Conservation (phyloP, 2,888 invertebrate genomes). For the Calameuta filiformis region DNA sequence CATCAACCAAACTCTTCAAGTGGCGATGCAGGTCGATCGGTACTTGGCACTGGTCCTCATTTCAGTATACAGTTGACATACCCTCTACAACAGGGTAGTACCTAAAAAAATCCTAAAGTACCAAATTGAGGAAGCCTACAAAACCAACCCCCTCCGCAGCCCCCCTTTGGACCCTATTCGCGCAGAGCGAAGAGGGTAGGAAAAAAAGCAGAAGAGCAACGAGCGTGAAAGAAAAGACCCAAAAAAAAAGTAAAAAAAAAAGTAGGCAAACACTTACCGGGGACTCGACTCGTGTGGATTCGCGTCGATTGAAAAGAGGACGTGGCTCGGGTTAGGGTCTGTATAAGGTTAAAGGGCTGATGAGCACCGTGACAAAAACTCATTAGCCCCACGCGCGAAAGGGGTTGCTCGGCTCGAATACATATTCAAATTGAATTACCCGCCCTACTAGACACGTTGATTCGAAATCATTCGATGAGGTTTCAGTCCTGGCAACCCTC, state of each 20-base stretch:
- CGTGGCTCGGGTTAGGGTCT: too few species aligned
- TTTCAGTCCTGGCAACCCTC: slow-evolving; percentile 31
- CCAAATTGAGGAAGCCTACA: too few species aligned
- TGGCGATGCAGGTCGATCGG: too few species aligned
- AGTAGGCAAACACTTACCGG: not conserved
- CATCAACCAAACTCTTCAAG: too few species aligned
- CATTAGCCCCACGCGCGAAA: not conserved
- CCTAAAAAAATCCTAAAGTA: too few species aligned
- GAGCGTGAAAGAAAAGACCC: not conserved
- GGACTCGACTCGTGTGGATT: too few species aligned
- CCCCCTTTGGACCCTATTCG: accelerated
- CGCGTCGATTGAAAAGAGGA: too few species aligned
- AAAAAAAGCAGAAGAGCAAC: too few species aligned
- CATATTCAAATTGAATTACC: slow-evolving; percentile 67
- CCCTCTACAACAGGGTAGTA: too few species aligned
- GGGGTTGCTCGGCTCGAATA: slow-evolving; percentile 36
- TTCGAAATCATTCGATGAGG: slow-evolving; percentile 62
- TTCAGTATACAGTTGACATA: slow-evolving; percentile 41
- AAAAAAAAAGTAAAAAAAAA: not conserved
- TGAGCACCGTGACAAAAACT: slow-evolving; percentile 2
- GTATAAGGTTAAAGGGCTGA: too few species aligned
- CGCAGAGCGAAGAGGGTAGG: too few species aligned
- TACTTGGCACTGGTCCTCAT: slow-evolving; percentile 15
- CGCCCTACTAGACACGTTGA: slow-evolving; percentile 63
- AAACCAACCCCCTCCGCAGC: too few species aligned